Base-by-base conservation (phyloP, 2,888 invertebrate genomes). In the Dusona sp. region DNA sequence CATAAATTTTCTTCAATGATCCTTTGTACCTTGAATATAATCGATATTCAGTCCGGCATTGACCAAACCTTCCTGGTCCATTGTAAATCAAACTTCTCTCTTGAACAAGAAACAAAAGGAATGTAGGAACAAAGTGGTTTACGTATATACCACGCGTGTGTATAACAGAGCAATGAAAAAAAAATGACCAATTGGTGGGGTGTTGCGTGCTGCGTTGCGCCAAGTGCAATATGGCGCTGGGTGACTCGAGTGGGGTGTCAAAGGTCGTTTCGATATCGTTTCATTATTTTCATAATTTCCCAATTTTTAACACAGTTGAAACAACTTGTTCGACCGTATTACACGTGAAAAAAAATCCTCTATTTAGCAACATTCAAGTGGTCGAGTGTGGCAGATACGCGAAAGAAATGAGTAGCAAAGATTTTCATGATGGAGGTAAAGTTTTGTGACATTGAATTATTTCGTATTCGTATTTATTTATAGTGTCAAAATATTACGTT, bases 221-320 rank as follows among this genome's bases (percentile, higher is more conserved):
- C 51, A 77, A 77, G 70, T 83, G 73, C 84, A 84, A 93, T 91
- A 93, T 93, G 93, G 93, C 93, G 92, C 89, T 91, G 91, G 90
- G 87, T 93, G 92, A 92, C 91, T 92, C 91, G 91, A 91, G 88
- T 88, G 89, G 90, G 89, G 92, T 92, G 91, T 90, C 93, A 92
- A 93, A 92, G 92, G 92, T 93, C 91, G 89, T 82, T 86, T 85
- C 80, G 72, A 79, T 75, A 84, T 88, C 86, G 83, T 87, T 85
- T 79, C 64, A 82, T 81, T 72, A 85, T 81, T 82, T 81, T 87
- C 81, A 61, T 29, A 42, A 77, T 84, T 84, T 19, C 51, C 13
- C 64, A 65, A 78, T 25, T 19, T 42, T n/a, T 25, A 77, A 65
- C 36, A 67, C 51, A 70, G 48, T 77, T 22, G 38, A 38, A 68